These are phyloP conservation scores for Biston betularia DNA, from an alignment of 2,888 invertebrate species.

Conservation along the genomic window DNA sequence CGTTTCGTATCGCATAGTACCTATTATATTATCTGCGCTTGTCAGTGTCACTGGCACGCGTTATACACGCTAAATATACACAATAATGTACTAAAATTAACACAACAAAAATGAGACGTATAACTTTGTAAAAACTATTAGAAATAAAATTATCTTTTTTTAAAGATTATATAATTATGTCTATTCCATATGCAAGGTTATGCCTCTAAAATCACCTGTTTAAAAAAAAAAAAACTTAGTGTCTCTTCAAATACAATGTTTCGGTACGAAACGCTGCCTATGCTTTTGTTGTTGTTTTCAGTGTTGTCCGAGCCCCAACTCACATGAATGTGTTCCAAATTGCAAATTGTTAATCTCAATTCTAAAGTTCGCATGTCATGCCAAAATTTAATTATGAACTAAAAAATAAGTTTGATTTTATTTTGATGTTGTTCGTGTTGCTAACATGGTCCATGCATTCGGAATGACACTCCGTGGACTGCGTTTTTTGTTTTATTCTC, in stretches of 20 bases:
- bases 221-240: background rate
- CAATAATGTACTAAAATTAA: constrained; percentile 51
- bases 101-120: constrained; percentile 40
- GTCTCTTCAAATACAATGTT: constrained; percentile 4
- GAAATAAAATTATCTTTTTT: background rate
- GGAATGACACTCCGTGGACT: constrained; percentile 65
- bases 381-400: constrained; percentile 58
- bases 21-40: constrained; percentile 51
- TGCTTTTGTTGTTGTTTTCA: constrained; percentile 43
- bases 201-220: constrained; percentile 26
- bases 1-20: constrained; percentile 48
- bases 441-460: constrained; percentile 67
- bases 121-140: constrained; percentile 23
- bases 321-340: constrained; percentile 49
- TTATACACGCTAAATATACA: constrained; percentile 56
- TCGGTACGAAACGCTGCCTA: constrained; percentile 47
- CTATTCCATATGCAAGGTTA: constrained; percentile 17
- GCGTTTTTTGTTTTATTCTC: constrained; percentile 53
- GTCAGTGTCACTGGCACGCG: constrained; percentile 57
- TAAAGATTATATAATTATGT: background rate
- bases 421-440: constrained; percentile 63
- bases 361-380: constrained; percentile 73
- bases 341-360: constrained; percentile 38
- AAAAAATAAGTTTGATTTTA: constrained; percentile 54
- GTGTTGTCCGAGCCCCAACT: constrained; percentile 39